These are phyloP conservation scores for Gracilinanus agilis DNA, from an alignment of 2,113 vertebrate genomes.

Conservation along the genomic window DNA sequence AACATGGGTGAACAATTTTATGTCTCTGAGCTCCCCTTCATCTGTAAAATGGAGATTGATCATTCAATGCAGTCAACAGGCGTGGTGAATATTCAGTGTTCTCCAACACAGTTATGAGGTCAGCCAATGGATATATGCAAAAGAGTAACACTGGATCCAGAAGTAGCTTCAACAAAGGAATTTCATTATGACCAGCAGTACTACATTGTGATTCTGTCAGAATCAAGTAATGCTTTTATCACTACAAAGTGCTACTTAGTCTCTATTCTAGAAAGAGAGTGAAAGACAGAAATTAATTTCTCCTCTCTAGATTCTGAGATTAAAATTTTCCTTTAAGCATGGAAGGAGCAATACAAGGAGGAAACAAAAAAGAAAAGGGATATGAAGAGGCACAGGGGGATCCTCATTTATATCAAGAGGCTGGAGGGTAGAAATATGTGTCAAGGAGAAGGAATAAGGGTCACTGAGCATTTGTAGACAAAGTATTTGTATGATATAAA, in stretches of 20 bases:
- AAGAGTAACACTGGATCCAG: not conserved
- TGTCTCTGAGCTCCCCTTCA: not conserved
- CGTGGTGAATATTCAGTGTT: no score
- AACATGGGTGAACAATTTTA: not conserved
- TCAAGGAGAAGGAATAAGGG: not conserved
- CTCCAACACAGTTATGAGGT: not conserved
- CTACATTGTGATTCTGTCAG: not conserved
- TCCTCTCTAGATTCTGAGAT: not conserved
- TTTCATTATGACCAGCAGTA: not conserved
- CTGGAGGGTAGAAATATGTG: not conserved
- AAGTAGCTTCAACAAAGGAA: not conserved
- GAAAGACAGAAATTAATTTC: not conserved
- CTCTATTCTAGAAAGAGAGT: not conserved
- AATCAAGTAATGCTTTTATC: not conserved
- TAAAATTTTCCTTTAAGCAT: not conserved
- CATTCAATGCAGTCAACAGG: no score
- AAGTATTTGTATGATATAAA: not conserved
- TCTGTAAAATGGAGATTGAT: not conserved
- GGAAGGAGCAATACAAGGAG: not conserved
- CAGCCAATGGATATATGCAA: not conserved
- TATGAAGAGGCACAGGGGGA: not conserved
- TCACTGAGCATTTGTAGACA: not conserved
- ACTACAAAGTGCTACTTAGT: not conserved
- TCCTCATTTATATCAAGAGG: not conserved
- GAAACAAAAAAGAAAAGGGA: not conserved